Conservation (phyloP, 37 sponge, comb jelly and placozoan genomes). For the Ephydatia muelleri region DNA sequence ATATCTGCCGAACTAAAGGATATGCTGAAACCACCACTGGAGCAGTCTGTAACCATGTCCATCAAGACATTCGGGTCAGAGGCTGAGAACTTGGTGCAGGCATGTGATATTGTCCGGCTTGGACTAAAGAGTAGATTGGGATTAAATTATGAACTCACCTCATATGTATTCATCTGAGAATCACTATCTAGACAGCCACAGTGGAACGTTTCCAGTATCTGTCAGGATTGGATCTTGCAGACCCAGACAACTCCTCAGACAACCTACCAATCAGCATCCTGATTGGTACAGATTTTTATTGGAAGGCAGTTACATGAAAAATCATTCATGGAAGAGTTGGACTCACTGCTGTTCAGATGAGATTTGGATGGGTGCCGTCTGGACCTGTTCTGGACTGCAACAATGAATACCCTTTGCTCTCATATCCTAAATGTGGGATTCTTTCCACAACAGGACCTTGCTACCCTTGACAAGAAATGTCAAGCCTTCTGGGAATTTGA, state of each 20-base stretch:
- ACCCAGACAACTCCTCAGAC: slow-evolving; percentile 6
- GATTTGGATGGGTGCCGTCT: slow-evolving; percentile 14
- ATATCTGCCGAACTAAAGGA: slow-evolving; percentile 12
- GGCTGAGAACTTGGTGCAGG: slow-evolving; percentile 5
- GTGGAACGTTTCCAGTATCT: background rate
- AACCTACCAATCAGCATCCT: slow-evolving; percentile 17
- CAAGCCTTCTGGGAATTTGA: slow-evolving; percentile 32
- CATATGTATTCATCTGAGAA: slow-evolving; percentile 37
- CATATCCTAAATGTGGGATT: background rate
- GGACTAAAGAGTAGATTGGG: slow-evolving; percentile 2
- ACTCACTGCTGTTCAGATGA: slow-evolving; percentile 8
- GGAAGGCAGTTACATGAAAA: slow-evolving; percentile 32
- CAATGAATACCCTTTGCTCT: background rate
- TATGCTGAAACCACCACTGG: background rate
- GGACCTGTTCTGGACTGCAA: slow-evolving; percentile 5
- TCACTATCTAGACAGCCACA: slow-evolving; percentile 18
- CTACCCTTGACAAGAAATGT: slow-evolving; percentile 3
- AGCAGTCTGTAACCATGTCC: slow-evolving; percentile 2
- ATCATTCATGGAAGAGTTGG: slow-evolving; percentile 11
- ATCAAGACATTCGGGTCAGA: slow-evolving; percentile 36
- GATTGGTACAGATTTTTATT: slow-evolving; percentile 33
- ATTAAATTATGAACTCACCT: slow-evolving; percentile 6
- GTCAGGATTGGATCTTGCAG: slow-evolving; percentile 24
- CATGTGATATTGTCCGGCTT: slow-evolving; percentile 13
- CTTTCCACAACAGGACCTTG: background rate